phyloP scores from a whole-genome alignment of 2,888 invertebrate species.

The Cosmorhoe ocellata region DNA sequence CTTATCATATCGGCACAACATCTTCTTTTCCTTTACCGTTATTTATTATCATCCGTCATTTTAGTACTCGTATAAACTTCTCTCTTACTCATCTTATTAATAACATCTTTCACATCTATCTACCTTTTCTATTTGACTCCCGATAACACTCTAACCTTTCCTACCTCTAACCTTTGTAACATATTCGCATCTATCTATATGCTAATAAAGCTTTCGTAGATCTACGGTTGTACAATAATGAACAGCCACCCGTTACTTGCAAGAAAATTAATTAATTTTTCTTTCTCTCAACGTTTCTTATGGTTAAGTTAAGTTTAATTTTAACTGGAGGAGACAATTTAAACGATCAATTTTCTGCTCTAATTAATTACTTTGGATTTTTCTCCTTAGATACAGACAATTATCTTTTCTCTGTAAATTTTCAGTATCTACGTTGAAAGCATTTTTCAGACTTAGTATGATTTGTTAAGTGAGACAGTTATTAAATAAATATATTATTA shows the following conservation, averaged over 20 bases:
- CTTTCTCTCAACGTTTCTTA: constrained; percentile 26
- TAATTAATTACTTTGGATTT: constrained; percentile 16
- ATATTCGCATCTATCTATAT: constrained; percentile 6
- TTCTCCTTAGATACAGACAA: background rate
- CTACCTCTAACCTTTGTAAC: too few relatives aligned
- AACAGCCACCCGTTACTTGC: constrained; percentile 28
- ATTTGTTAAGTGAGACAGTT: too few relatives aligned
- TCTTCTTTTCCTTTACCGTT: too few relatives aligned
- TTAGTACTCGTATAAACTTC: too few relatives aligned
- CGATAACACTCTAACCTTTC: too few relatives aligned
- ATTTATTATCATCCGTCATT: too few relatives aligned
- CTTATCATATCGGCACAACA: too few relatives aligned
- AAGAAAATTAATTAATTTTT: constrained; percentile 33
- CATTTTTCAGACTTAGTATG: too few relatives aligned
- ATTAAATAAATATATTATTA: too few relatives aligned
- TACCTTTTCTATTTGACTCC: too few relatives aligned
- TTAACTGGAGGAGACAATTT: constrained; percentile 25
- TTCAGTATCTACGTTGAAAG: background rate
- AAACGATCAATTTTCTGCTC: constrained; percentile 19
- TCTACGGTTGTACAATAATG: constrained; percentile 19
- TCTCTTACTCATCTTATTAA: too few relatives aligned
- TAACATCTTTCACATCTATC: too few relatives aligned
- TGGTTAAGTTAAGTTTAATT: constrained; percentile 25
- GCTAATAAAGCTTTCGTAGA: constrained; percentile 3
- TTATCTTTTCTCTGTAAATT: background rate